These are phyloP conservation scores for Leucoptera coffeella DNA, from an alignment of 2,888 invertebrate species.

Conservation along the genomic window DNA sequence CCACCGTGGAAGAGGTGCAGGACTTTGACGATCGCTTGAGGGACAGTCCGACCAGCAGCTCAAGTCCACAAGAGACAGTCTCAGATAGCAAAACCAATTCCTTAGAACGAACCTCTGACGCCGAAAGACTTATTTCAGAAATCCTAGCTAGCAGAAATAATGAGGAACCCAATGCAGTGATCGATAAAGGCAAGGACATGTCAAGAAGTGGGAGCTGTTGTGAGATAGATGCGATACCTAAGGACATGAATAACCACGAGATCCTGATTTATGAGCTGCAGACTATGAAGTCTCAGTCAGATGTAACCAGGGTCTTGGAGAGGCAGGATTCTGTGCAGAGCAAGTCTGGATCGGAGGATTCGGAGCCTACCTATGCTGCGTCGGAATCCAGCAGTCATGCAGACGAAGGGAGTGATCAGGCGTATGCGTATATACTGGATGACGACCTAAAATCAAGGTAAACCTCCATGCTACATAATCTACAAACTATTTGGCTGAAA, in stretches of 20 bases:
- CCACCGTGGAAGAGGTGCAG: constrained; percentile 37
- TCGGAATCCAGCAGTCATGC: constrained; percentile 28
- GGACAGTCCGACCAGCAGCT: constrained; percentile 26
- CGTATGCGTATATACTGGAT: constrained; percentile 39
- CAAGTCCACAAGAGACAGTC: constrained; percentile 8
- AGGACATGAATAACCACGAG: constrained; percentile 59
- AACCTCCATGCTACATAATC: too few relatives aligned
- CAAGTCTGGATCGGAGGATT: constrained; percentile 33
- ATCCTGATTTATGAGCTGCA: constrained; percentile 65
- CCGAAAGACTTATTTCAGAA: constrained; percentile 47
- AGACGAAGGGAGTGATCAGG: constrained; percentile 31
- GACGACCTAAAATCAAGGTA: constrained; percentile 47
- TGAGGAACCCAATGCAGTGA: constrained; percentile 34
- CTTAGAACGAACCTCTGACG: constrained; percentile 39
- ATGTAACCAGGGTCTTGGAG: constrained; percentile 23
- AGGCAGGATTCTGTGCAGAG: constrained; percentile 14
- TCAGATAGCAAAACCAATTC: constrained; percentile 32
- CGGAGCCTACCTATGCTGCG: constrained; percentile 33
- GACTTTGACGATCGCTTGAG: constrained; percentile 36
- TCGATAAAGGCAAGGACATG: constrained; percentile 39
- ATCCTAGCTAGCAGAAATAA: constrained; percentile 43
- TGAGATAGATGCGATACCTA: constrained; percentile 20
- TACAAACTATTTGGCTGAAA: too few relatives aligned
- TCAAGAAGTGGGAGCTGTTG: constrained; percentile 17
- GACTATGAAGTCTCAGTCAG: constrained; percentile 54